Conservation (phyloP, 2,888 invertebrate genomes). For the Ectemnius lituratus region DNA sequence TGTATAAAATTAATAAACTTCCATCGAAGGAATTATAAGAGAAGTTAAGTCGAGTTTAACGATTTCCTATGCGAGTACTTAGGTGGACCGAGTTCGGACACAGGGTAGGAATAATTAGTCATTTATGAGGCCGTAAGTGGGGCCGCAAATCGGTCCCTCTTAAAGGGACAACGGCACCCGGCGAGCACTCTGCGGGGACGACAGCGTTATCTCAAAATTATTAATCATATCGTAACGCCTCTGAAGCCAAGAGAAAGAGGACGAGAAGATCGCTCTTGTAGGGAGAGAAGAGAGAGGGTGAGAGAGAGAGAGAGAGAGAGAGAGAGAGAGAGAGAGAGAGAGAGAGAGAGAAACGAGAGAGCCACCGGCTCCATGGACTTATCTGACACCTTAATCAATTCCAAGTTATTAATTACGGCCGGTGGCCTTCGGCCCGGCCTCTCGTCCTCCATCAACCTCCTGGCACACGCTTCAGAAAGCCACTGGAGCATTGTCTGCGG, state of each 20-base stretch:
- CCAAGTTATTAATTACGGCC: constrained; percentile 66
- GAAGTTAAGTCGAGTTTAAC: neutral
- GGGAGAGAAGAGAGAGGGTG: constrained; percentile 33
- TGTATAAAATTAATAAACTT: too few relatives aligned
- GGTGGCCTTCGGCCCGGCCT: constrained; percentile 39
- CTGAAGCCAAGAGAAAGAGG: constrained; percentile 40
- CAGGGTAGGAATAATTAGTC: constrained; percentile 66
- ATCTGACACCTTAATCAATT: constrained; percentile 78
- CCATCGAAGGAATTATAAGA: neutral
- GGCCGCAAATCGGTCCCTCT: constrained; percentile 70
- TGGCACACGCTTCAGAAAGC: constrained; percentile 61
- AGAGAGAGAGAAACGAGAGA: constrained; percentile 40
- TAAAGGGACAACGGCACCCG: constrained; percentile 60
- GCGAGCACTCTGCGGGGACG: constrained; percentile 60
- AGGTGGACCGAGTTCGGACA: constrained; percentile 12
- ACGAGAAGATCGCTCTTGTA: constrained; percentile 21
- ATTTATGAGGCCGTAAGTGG: constrained; percentile 75
- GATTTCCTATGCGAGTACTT: neutral
- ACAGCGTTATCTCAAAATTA: constrained; percentile 75
- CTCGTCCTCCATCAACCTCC: constrained; percentile 38
- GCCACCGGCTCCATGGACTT: constrained; percentile 73
- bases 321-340: constrained; percentile 37
- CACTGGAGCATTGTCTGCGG: constrained; percentile 66
- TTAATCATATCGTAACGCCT: constrained; percentile 73
- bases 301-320: constrained; percentile 45